Evolutionary conservation across 2,888 invertebrate genomes (phyloP).

Genomic region (Serrognathus titanus): DNA sequence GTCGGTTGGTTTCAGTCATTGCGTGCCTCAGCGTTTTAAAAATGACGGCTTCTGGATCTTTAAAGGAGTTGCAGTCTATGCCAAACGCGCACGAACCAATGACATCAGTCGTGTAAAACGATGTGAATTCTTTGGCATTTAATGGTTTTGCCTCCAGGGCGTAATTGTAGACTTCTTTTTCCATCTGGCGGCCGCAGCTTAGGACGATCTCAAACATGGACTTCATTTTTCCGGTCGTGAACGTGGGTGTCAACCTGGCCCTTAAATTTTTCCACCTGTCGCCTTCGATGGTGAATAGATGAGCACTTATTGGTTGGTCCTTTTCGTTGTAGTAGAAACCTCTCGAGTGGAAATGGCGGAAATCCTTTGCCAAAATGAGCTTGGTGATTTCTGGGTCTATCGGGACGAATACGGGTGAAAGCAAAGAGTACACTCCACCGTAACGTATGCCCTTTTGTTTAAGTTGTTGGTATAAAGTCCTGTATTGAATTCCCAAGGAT

Average conservation of each 20-base stretch:
- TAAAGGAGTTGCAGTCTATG: conserved; percentile 55
- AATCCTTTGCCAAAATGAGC: conserved; percentile 12
- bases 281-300: conserved; percentile 9
- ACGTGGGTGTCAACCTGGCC: conserved; percentile 8
- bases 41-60: conserved; percentile 48
- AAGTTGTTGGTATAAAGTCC: conserved; percentile 2
- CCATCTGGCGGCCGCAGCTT: not conserved
- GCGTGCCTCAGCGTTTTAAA: too few species aligned
- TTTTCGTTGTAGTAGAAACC: conserved; percentile 14
- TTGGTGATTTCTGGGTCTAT: conserved; percentile 10
- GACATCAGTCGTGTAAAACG: conserved; percentile 53
- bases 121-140: not conserved
- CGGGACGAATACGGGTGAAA: conserved; percentile 8
- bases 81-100: conserved; percentile 58
- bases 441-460: conserved; percentile 12
- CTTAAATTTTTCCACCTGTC: conserved; percentile 9
- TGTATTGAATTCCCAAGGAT: not conserved
- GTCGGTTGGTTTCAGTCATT: not conserved
- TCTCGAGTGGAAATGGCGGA: conserved; percentile 7
- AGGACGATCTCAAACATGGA: conserved; percentile 50
- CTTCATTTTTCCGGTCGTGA: conserved; percentile 61
- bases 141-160: not conserved
- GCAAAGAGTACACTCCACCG: conserved; percentile 10
- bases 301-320: conserved; percentile 6
- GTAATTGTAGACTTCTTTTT: conserved; percentile 1